Evolutionary conservation across 1,140 invertebrate genomes (phyloP).

Genomic region (Atopsyche davidsoni): DNA sequence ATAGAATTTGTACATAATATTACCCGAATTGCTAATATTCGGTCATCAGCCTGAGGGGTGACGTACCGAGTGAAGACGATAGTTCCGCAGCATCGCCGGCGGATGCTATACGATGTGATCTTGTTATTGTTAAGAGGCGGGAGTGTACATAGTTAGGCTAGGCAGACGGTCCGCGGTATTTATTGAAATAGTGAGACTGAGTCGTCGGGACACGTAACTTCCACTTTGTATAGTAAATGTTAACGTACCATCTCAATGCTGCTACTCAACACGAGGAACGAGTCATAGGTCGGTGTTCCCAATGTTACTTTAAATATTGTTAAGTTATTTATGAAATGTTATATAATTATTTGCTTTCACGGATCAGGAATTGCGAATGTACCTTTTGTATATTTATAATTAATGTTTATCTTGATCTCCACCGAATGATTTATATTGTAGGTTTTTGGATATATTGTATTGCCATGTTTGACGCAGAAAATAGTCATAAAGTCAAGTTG

Average conservation of each 20-base stretch:
- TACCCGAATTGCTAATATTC: no score
- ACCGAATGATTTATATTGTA: constrained; percentile 30
- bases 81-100: constrained; percentile 22
- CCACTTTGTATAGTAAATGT: constrained; percentile 20
- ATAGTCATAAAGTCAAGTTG: constrained; percentile 29
- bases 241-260: constrained; percentile 24
- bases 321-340: constrained; percentile 26
- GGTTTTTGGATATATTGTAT: constrained; percentile 30
- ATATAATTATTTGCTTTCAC: constrained; percentile 28
- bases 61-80: no score
- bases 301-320: constrained; percentile 23
- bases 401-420: constrained; percentile 31
- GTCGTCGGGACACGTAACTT: constrained; percentile 21
- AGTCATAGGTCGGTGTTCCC: constrained; percentile 29
- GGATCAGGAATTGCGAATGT: constrained; percentile 28
- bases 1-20: no score
- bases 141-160: constrained; percentile 27
- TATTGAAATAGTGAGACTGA: constrained; percentile 31
- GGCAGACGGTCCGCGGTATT: constrained; percentile 23
- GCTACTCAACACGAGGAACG: constrained; percentile 13
- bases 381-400: constrained; percentile 31
- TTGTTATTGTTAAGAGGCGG: constrained; percentile 27
- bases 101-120: constrained; percentile 28
- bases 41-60: no score
- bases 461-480: constrained; percentile 30